Evolutionary conservation across 2,888 invertebrate species (phyloP), one percentile per base, ranked within the genome.

Genomic region (Sesia bembeciformis): DNA sequence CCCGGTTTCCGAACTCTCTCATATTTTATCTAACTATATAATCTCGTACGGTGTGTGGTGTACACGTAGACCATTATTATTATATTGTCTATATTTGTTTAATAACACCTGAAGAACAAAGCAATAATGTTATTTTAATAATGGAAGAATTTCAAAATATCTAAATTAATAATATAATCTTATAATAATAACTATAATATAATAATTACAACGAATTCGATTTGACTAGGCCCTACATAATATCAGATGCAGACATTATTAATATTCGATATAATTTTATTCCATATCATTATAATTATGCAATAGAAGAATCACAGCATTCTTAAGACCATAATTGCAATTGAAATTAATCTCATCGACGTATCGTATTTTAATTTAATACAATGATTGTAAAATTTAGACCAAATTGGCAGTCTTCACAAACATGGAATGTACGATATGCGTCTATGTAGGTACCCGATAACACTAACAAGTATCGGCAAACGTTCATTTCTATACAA

Each of bases 301-400:
- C 89, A 89, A 88, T 89, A 88, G 86, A 88, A 88, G 86, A 88
- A 89, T 88, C 88, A 88, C 88, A 88, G 88, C 88, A 86, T 88
- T 76, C 82, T 88, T 86, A 88, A 84, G 87, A 88, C 85, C 84
- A 81, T 88, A 84, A 82, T 79, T 84, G 84, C 81, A 81, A 83
- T 84, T 81, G 82, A 86, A 88, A 87, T 82, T 74, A 86, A 85
- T 83, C 77, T 84, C 82, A 80, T 81, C 84, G 84, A 86, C 85
- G 81, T 84, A 84, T 84, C 84, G 83, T 84, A 80, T 77, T 81
- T 84, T 65, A 80, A 81, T 8, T 74, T 75, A 81, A 69, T 82
- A 81, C 76, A 80, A 81, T 83, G 81, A 81, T 84, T 88, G 83
- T 88, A 89, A 85, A 89, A 89, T 89, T 89, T 88, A 88, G 88